These are phyloP conservation scores for Anguilla japonica DNA, from an alignment of 2,113 vertebrate genomes.

Conservation along the genomic window DNA sequence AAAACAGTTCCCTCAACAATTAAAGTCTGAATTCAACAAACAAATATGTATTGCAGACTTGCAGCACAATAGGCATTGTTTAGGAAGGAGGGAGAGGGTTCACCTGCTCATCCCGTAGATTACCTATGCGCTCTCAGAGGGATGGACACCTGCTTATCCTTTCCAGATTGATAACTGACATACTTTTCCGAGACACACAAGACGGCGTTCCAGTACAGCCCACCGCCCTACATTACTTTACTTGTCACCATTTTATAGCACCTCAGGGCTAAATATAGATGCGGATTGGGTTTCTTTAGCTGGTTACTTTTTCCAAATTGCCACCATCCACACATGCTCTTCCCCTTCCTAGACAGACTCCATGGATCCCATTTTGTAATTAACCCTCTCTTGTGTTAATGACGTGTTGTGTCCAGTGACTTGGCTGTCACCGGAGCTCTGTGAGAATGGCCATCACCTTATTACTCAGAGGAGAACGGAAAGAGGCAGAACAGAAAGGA, in stretches of 20 bases:
- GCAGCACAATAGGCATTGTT: too few species aligned
- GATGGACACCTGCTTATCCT: too few species aligned
- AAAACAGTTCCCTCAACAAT: too few species aligned
- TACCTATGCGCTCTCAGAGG: too few species aligned
- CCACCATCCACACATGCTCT: slow-evolving; percentile 43
- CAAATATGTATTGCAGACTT: too few species aligned
- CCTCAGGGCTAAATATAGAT: neutral
- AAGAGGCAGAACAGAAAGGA: slow-evolving; percentile 24
- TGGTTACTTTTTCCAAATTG: slow-evolving; percentile 53
- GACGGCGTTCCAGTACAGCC: neutral
- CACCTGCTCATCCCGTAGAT: too few species aligned
- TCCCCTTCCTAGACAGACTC: neutral
- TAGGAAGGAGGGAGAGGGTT: too few species aligned
- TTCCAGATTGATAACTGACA: too few species aligned
- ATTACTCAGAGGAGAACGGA: neutral
- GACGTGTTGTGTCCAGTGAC: slow-evolving; percentile 24
- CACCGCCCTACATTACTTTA: neutral
- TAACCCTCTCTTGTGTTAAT: slow-evolving; percentile 31
- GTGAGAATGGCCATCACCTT: slow-evolving; percentile 19
- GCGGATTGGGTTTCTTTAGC: slow-evolving; percentile 54
- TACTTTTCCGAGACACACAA: neutral
- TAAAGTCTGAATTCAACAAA: too few species aligned
- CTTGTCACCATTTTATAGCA: too few species aligned
- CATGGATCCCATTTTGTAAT: neutral
- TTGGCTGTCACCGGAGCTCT: slow-evolving; percentile 20